A percentile compares a stretch with the other conserved stretches of the same genome.
These are phyloP conservation scores for Endomychus coccineus DNA, from an alignment of 2,888 invertebrate genomes.

Conservation along the genomic window DNA sequence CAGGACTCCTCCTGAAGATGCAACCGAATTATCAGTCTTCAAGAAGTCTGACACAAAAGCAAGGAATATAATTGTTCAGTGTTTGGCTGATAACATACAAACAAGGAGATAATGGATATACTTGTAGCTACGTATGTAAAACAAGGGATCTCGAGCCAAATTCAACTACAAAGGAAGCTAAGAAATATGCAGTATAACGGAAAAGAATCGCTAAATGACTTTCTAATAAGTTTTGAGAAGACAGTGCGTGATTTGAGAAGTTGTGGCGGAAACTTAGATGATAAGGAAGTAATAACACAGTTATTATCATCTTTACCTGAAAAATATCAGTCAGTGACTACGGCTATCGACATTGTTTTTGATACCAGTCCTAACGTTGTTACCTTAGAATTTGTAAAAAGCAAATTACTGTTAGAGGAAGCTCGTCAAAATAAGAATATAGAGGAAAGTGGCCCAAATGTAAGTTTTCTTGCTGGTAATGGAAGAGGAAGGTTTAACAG, in stretches of 20 bases:
- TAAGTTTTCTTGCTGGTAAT: too few species aligned
- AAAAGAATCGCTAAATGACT: conserved; percentile 4
- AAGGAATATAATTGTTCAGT: conserved; percentile 15
- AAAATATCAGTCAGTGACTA: too few species aligned
- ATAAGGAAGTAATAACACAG: neutral
- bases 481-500: too few species aligned
- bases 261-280: conserved; percentile 4
- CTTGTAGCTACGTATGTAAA: conserved; percentile 9
- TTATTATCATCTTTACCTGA: too few species aligned
- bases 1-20: neutral
- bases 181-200: conserved; percentile 10
- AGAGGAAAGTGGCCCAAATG: too few species aligned
- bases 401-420: conserved; percentile 10
- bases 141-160: conserved; percentile 13
- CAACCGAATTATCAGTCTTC: conserved; percentile 1
- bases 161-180: conserved; percentile 11
- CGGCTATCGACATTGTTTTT: conserved; percentile 12
- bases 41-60: conserved; percentile 16
- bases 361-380: conserved; percentile 3
- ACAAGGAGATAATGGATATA: conserved; percentile 11
- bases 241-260: conserved; percentile 13
- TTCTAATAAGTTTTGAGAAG: conserved; percentile 15
- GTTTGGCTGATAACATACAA: conserved; percentile 16
- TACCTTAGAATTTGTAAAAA: conserved; percentile 13
- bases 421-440: conserved; percentile 6